Evolutionary conservation across 1,140 invertebrate species (phyloP), one percentile per base, ranked within the genome.

Genomic region (Ceratoteleas bidentatus): DNA sequence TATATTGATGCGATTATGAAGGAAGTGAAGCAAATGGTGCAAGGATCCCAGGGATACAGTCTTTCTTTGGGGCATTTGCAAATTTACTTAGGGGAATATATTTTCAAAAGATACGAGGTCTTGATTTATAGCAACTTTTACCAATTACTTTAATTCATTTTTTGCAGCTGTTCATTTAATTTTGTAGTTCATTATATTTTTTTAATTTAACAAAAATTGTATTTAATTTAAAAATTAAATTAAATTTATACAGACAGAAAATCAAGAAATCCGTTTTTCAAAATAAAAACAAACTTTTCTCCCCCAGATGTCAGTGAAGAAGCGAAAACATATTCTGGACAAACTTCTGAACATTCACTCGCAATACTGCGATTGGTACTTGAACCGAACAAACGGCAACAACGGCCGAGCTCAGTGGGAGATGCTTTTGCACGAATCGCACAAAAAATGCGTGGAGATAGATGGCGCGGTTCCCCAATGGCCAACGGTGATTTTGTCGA

Each of bases 41-140:
- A 95, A 83, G 95, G 94, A 2, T 97, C 96, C 0, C 96, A 97
- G 85, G 94, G 93, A 0, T 98, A 95, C 88, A 97, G 96, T 89
- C 95, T 94, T 0, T 93, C 93, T 3, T 90, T 95, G 2, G 91
- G 89, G 54, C 85, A 93, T 38, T 88, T 98, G 9, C 94, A 95
- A 84, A 90, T 91, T 74, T 91, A 94, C n/a, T 86, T 98, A 0
- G 96, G 96, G 15, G 86, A 89, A n/a, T 93, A 94, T 88, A 94
- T 96, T 15, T 94, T 85, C 53, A 87, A 77, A 40, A 88, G 84
- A 73, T 91, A 89, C 56, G 85, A 89, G 80, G 88, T 89, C n/a
- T n/a, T n/a, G n/a, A n/a, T n/a, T n/a, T n/a, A n/a, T n/a, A n/a
- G n/a, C n/a, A n/a, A n/a, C n/a, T n/a, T n/a, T n/a, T n/a, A n/a